phyloP scores from a whole-genome alignment of 2,113 vertebrate species.

The Aphyosemion australe region DNA sequence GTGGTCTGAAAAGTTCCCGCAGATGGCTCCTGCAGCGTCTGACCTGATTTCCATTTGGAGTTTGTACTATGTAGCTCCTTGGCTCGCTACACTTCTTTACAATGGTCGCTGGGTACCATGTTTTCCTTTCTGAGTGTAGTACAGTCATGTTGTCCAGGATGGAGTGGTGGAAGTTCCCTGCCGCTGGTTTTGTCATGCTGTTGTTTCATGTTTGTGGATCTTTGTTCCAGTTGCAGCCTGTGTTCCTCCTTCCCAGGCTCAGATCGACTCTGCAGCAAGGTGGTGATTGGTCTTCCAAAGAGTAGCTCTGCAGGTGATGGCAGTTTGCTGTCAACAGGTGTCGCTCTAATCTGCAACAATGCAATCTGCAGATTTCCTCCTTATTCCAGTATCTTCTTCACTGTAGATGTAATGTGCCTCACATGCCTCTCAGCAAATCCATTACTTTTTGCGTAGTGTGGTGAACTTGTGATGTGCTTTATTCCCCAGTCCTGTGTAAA shows the following conservation, averaged over 20 bases:
- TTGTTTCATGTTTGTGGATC: too few species aligned
- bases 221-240: too few species aligned
- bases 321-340: too few species aligned
- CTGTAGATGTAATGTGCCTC: not conserved
- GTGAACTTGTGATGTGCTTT: not conserved
- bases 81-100: not conserved
- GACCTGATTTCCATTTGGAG: not conserved
- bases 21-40: not conserved
- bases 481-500: not conserved
- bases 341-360: too few species aligned
- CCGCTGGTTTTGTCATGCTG: too few species aligned
- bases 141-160: too few species aligned
- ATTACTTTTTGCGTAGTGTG: not conserved
- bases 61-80: not conserved
- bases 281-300: too few species aligned
- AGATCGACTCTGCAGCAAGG: too few species aligned
- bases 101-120: not conserved
- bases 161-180: too few species aligned
- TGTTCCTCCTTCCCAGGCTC: too few species aligned
- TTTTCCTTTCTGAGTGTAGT: too few species aligned
- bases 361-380: not conserved
- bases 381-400: not conserved
- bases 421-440: not conserved
- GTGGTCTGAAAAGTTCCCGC: not conserved
- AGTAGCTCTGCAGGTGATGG: too few species aligned